A percentile compares a stretch with the other conserved stretches of the same genome.
Conservation (phyloP, 2,113 vertebrate genomes). For the Siphamia tubifer region DNA sequence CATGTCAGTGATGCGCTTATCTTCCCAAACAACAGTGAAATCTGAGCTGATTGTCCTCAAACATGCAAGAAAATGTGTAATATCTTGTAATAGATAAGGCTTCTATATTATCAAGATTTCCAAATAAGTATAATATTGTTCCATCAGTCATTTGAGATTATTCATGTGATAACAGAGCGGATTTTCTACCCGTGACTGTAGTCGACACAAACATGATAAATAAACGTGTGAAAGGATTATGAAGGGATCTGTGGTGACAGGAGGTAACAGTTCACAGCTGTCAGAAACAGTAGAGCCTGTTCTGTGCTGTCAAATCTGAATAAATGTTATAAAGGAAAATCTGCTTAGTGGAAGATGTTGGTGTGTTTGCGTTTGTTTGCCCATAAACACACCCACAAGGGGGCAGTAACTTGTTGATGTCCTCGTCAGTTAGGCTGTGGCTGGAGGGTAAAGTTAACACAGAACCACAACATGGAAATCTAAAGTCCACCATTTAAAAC, state of each 20-base stretch:
- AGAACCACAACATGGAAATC: too few relatives aligned
- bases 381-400: conserved; percentile 51
- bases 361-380: neutral
- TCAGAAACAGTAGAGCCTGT: neutral
- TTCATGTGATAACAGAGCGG: neutral
- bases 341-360: neutral
- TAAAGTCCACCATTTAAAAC: too few relatives aligned
- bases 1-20: conserved; percentile 20
- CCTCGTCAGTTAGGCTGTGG: conserved; percentile 12
- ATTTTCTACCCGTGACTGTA: conserved; percentile 3
- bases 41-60: conserved; percentile 7
- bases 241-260: neutral
- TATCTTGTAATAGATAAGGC: neutral
- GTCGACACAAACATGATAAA: conserved; percentile 15
- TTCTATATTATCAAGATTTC: neutral
- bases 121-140: conserved; percentile 24
- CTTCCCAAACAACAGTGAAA: conserved; percentile 17
- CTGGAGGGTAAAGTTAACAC: too few relatives aligned
- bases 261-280: neutral
- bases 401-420: conserved; percentile 54
- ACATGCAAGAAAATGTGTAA: conserved; percentile 3
- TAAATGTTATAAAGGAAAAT: neutral
- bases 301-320: neutral
- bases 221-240: conserved; percentile 6
- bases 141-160: conserved; percentile 9